phyloP scores from a whole-genome alignment of 2,113 vertebrate species.

The Ascaphus truei region DNA sequence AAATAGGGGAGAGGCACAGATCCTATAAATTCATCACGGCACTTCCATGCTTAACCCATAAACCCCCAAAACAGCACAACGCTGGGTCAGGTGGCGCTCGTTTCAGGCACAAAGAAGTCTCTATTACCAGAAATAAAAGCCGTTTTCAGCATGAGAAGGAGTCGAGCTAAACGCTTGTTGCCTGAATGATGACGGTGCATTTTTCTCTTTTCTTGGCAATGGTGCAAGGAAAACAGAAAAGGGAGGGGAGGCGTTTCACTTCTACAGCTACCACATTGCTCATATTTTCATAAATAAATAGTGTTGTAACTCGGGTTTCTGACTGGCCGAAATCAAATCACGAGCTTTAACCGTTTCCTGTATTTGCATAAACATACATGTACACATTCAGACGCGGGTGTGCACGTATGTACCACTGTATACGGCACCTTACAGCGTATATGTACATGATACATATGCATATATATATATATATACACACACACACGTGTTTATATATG shows the following conservation, averaged over 20 bases:
- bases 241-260: background rate
- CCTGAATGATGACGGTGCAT: slow-evolving; percentile 12
- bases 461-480: too few species aligned
- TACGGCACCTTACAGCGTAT: too few species aligned
- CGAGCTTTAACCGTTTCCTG: background rate
- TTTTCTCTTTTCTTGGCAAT: slow-evolving; percentile 8
- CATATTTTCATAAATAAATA: slow-evolving; percentile 15
- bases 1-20: background rate
- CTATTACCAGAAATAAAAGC: slow-evolving; percentile 9
- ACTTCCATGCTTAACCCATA: background rate
- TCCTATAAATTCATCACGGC: background rate
- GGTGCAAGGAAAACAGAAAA: slow-evolving; percentile 17
- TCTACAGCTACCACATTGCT: background rate
- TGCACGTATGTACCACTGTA: background rate
- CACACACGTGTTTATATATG: background rate
- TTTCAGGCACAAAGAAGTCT: background rate
- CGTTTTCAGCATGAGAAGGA: background rate
- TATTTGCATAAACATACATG: background rate
- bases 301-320: background rate
- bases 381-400: background rate
- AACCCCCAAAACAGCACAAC: background rate
- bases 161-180: background rate
- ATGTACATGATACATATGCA: too few species aligned
- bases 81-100: background rate
- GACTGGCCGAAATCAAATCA: background rate